A percentile compares a stretch with the other conserved stretches of the same genome.
phyloP scores from a whole-genome alignment of 2,113 vertebrate species.

The Tragelaphus strepsiceros region DNA sequence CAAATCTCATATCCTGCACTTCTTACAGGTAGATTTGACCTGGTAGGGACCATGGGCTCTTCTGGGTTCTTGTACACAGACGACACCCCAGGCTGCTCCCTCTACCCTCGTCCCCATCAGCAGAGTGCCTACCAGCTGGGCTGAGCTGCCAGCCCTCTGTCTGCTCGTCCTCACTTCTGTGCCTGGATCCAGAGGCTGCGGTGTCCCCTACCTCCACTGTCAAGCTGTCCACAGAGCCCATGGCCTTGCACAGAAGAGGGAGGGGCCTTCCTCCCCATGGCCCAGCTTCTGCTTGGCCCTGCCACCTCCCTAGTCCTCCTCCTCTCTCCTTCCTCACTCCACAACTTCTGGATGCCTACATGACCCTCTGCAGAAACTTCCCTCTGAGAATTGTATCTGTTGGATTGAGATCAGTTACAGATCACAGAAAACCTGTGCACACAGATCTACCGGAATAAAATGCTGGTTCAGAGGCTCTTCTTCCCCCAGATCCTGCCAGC shows the following conservation, averaged over 20 bases:
- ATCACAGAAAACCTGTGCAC: not conserved
- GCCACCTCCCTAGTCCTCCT: not conserved
- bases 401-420: too few relatives aligned
- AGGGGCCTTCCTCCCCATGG: not conserved
- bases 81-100: not conserved
- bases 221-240: not conserved
- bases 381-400: not conserved
- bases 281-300: not conserved
- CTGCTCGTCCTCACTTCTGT: not conserved
- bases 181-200: not conserved
- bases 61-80: not conserved
- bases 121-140: not conserved
- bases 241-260: not conserved
- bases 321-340: not conserved
- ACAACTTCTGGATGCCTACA: not conserved
- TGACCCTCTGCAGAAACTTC: rapidly evolving
- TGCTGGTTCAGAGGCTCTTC: not conserved
- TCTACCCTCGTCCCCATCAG: not conserved
- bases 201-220: rapidly evolving
- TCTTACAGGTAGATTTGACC: not conserved
- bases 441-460: rapidly evolving
- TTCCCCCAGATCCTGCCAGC: not conserved
- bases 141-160: not conserved
- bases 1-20: rapidly evolving
- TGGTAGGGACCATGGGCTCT: not conserved